A percentile compares a stretch with the other conserved stretches of the same genome.
Evolutionary conservation across 1,140 invertebrate species (phyloP).

Genomic region (Arctopsyche grandis): DNA sequence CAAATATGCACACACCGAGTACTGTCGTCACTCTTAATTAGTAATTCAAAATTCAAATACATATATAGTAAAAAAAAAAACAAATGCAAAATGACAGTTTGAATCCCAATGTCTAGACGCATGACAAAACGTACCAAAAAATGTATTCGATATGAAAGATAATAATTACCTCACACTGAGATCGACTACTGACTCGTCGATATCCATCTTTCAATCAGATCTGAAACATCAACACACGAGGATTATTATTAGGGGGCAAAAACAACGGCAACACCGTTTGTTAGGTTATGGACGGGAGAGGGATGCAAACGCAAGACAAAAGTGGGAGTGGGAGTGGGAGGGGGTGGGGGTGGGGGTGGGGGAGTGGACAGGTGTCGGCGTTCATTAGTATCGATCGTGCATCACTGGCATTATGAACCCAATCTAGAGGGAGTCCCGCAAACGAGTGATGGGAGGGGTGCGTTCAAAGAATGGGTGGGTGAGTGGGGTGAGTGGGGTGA

Average conservation of each 20-base stretch:
- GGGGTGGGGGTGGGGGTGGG: neutral
- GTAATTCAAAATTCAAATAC: too few relatives aligned
- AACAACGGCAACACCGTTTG: neutral
- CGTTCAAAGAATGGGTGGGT: neutral
- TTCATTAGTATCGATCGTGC: neutral
- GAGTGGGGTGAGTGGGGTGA: neutral
- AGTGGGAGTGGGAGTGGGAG: neutral
- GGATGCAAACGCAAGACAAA: neutral
- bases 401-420: neutral
- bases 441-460: neutral
- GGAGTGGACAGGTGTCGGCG: neutral
- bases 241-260: neutral
- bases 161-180: conserved; percentile 76
- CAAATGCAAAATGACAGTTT: too few relatives aligned
- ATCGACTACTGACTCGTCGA: conserved; percentile 77
- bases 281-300: neutral
- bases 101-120: too few relatives aligned
- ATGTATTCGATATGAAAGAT: neutral
- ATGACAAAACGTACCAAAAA: too few relatives aligned
- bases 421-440: neutral
- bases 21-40: too few relatives aligned
- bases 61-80: too few relatives aligned
- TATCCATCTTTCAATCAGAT: conserved; percentile 66
- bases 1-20: too few relatives aligned
- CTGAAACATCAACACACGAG: neutral